Conservation (phyloP, 2,113 vertebrate genomes). For the Steatornis caripensis region DNA sequence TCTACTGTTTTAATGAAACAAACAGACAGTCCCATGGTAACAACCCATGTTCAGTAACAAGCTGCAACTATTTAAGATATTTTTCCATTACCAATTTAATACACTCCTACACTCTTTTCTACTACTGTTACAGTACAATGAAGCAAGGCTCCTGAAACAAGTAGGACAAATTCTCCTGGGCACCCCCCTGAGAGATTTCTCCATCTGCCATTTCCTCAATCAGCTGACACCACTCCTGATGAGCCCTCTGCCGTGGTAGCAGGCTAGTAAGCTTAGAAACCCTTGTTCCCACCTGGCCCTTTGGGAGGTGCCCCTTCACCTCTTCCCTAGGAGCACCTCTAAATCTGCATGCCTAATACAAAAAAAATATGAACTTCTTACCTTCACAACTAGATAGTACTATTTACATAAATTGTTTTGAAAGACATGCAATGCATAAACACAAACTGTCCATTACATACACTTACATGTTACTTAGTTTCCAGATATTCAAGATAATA, state of each 20-base stretch:
- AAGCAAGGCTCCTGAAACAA: not conserved
- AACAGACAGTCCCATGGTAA: slow-evolving; percentile 19
- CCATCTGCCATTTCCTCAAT: not conserved
- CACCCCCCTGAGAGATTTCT: not conserved
- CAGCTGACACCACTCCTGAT: not conserved
- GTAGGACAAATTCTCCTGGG: not conserved
- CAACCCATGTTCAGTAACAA: slow-evolving; percentile 3
- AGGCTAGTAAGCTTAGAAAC: not conserved
- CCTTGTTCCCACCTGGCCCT: not conserved
- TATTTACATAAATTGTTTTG: not conserved
- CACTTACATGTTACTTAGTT: not conserved
- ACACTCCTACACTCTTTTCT: slow-evolving; percentile 3
- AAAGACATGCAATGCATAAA: not conserved
- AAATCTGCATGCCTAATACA: not conserved
- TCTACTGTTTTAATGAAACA: slow-evolving; percentile 4
- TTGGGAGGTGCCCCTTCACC: not conserved
- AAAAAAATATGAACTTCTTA: not conserved
- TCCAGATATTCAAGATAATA: not conserved
- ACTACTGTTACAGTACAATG: not conserved
- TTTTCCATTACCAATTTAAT: slow-evolving; percentile 39
- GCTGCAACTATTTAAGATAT: slow-evolving; percentile 40
- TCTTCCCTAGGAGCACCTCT: not conserved
- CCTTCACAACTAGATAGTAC: not conserved
- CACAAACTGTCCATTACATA: not conserved
- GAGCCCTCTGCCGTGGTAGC: not conserved